phyloP scores from a whole-genome alignment of 2,113 vertebrate genomes.

The Chlamydotis undulata region DNA sequence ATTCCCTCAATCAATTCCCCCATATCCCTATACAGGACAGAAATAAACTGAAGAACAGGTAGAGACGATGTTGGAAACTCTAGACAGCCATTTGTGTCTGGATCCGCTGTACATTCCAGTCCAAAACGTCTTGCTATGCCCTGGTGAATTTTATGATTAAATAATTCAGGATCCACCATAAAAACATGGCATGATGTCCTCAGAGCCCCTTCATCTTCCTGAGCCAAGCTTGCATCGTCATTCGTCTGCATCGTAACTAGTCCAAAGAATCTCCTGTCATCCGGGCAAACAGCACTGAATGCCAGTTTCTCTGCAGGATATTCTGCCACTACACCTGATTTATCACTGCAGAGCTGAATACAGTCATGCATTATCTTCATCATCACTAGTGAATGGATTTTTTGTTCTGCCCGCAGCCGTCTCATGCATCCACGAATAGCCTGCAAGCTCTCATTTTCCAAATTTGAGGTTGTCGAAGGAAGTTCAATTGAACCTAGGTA shows the following conservation, averaged over 20 bases:
- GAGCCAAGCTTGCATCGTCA: constrained; percentile 78
- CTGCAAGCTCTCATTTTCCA: constrained; percentile 93
- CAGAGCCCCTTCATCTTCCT: constrained; percentile 83
- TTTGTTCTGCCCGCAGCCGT: constrained; percentile 93
- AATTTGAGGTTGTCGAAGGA: constrained; percentile 85
- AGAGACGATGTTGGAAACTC: constrained; percentile 94
- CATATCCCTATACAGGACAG: constrained; percentile 95
- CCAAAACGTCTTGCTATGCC: constrained; percentile 89
- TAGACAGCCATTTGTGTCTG: constrained; percentile 91
- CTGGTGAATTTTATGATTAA: constrained; percentile 91
- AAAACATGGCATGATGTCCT: constrained; percentile 98
- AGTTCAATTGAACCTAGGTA: constrained; percentile 97
- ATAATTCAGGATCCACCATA: constrained; percentile 95
- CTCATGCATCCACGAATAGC: constrained; percentile 97
- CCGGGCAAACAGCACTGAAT: constrained; percentile 95
- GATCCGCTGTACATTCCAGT: constrained; percentile 93
- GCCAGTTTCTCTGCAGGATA: constrained; percentile 97
- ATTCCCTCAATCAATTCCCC: constrained; percentile 94
- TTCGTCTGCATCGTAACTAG: constrained; percentile 94
- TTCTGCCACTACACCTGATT: constrained; percentile 83
- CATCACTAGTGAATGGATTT: constrained; percentile 92
- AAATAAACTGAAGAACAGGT: constrained; percentile 93
- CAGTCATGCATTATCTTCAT: constrained; percentile 96
- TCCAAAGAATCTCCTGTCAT: constrained; percentile 93
- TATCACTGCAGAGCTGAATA: constrained; percentile 89